Percentiles rank a stretch among this genome's conserved stretches.
These are phyloP conservation scores for Chlorocebus sabaeus DNA, from an alignment of 2,113 vertebrate genomes.

Conservation along the genomic window DNA sequence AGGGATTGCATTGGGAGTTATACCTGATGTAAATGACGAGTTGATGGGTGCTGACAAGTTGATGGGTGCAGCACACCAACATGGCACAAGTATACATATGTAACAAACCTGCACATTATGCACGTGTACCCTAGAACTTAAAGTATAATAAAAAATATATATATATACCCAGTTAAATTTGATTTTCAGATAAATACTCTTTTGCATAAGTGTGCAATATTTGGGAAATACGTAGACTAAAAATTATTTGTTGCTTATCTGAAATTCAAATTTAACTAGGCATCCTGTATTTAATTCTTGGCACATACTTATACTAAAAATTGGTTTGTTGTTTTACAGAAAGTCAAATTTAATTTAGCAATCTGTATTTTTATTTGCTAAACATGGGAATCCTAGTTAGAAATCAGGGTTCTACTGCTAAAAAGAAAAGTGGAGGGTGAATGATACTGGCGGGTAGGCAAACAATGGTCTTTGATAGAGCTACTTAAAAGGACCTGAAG, in stretches of 20 bases:
- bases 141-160: not conserved
- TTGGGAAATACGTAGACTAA: not conserved
- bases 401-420: not conserved
- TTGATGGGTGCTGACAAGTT: too few relatives aligned
- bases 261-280: not conserved
- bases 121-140: too few relatives aligned
- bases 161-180: not conserved
- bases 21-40: too few relatives aligned
- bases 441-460: not conserved
- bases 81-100: too few relatives aligned
- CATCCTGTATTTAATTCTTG: not conserved
- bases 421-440: not conserved
- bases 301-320: not conserved
- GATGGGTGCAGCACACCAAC: too few relatives aligned
- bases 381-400: not conserved
- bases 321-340: not conserved
- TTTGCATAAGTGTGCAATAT: not conserved
- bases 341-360: constrained; percentile 9
- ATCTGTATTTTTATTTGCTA: not conserved
- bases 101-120: too few relatives aligned
- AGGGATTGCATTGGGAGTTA: too few relatives aligned
- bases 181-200: not conserved
- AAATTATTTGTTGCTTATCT: not conserved
- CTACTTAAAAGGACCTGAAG: not conserved
- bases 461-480: not conserved